A percentile compares a stretch with the other conserved stretches of the same genome.
Evolutionary conservation across 2,888 invertebrate species (phyloP).

Genomic region (Parthenolecanium corni): DNA sequence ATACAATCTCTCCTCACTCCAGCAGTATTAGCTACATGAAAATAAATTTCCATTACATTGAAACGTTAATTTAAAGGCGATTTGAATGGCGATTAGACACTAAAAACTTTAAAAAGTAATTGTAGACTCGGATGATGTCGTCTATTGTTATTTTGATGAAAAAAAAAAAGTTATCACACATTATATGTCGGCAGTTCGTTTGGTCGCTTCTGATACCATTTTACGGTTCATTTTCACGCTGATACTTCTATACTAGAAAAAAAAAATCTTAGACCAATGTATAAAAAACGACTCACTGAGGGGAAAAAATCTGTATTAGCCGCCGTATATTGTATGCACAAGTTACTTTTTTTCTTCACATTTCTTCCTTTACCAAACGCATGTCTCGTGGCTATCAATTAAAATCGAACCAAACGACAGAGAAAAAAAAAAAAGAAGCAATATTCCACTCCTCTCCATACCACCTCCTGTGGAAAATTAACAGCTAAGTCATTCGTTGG

Average conservation of each 20-base stretch:
- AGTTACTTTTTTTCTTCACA: background rate
- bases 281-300: background rate
- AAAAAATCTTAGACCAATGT: background rate
- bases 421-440: constrained; percentile 1
- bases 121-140: constrained; percentile 20
- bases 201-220: constrained; percentile 22
- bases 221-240: constrained; percentile 25
- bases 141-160: constrained; percentile 10
- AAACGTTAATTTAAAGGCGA: constrained; percentile 22
- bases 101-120: background rate
- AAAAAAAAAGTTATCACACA: constrained; percentile 20
- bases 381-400: constrained; percentile 26
- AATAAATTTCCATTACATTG: constrained; percentile 3
- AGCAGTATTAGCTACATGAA: too few species aligned
- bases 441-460: too few species aligned
- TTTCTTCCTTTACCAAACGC: constrained; percentile 4
- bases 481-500: constrained; percentile 16
- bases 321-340: constrained; percentile 5
- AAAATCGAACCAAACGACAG: constrained; percentile 28
- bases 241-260: constrained; percentile 10
- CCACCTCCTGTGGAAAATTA: background rate
- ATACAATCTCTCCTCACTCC: too few species aligned
- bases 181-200: constrained; percentile 17
- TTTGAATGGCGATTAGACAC: constrained; percentile 26
- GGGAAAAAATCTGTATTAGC: constrained; percentile 19